These are phyloP conservation scores for Venustoraphidia nigricollis DNA, from an alignment of 2,888 invertebrate genomes.

Conservation along the genomic window DNA sequence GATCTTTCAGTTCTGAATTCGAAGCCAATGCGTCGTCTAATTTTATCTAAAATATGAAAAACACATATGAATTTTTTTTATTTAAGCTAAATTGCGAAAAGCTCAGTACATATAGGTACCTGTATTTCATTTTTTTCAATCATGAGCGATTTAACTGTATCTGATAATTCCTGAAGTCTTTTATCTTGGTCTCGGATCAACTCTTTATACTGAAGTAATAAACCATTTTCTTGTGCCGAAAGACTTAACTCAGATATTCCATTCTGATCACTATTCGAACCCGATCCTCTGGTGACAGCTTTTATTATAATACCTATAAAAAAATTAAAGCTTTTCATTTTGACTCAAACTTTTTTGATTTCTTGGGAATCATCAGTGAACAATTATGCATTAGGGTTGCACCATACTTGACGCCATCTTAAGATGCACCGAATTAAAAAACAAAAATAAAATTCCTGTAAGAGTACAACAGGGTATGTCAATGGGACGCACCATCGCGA, in stretches of 20 bases:
- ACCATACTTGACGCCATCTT: no score
- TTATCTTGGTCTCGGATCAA: conserved; percentile 82
- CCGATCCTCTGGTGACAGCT: conserved; percentile 25
- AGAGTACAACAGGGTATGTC: neutral
- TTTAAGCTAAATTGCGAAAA: neutral
- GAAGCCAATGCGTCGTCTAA: conserved; percentile 52
- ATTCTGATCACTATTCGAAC: conserved; percentile 31
- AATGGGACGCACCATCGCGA: no score
- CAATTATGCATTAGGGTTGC: no score
- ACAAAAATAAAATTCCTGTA: neutral
- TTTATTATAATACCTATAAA: conserved; percentile 34
- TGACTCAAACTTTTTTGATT: no score
- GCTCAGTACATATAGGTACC: conserved; percentile 19
- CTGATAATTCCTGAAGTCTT: conserved; percentile 39
- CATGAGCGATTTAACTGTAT: conserved; percentile 31
- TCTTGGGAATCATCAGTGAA: no score
- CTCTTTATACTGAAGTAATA: conserved; percentile 68
- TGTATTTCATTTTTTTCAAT: conserved; percentile 25
- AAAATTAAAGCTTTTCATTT: neutral
- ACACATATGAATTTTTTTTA: neutral
- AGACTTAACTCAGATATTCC: conserved; percentile 33
- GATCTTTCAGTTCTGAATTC: conserved; percentile 65
- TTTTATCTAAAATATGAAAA: conserved; percentile 25
- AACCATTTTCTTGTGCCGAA: conserved; percentile 31
- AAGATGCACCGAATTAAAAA: neutral